A percentile compares a stretch with the other conserved stretches of the same genome.
Evolutionary conservation across 2,888 invertebrate species (phyloP).

Genomic region (Caenorhabditis zanzibari): DNA sequence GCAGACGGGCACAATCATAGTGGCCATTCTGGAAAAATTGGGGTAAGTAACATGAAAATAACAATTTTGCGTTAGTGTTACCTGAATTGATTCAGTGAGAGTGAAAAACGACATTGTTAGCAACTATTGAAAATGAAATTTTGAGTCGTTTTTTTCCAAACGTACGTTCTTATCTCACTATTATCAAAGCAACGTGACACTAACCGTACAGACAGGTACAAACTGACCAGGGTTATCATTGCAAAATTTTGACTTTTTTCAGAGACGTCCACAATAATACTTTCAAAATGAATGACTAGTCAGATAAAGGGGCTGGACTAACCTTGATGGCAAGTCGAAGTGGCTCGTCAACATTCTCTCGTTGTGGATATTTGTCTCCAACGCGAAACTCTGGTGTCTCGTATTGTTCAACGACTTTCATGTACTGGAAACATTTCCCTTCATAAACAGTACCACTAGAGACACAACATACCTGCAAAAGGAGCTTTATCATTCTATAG

Average conservation of each 20-base stretch:
- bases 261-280: background rate
- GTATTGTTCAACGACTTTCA: constrained; percentile 75
- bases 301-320: constrained; percentile 6
- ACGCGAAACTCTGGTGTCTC: constrained; percentile 70
- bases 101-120: background rate
- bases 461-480: constrained; percentile 74
- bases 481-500: constrained; percentile 78
- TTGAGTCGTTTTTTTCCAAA: background rate
- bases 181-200: background rate
- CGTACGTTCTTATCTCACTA: constrained; percentile 17
- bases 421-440: constrained; percentile 69
- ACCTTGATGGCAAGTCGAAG: constrained; percentile 90
- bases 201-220: background rate
- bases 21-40: constrained; percentile 73
- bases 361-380: constrained; percentile 79
- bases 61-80: background rate
- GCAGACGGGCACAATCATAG: constrained; percentile 86
- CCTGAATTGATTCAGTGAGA: constrained; percentile 1
- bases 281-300: background rate
- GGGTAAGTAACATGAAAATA: background rate
- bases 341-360: constrained; percentile 88
- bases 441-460: background rate
- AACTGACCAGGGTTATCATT: constrained; percentile 18
- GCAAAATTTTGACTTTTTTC: constrained; percentile 2
- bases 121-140: background rate